Base-by-base conservation (phyloP, 2,888 invertebrate genomes). In the Papilio gigon region DNA sequence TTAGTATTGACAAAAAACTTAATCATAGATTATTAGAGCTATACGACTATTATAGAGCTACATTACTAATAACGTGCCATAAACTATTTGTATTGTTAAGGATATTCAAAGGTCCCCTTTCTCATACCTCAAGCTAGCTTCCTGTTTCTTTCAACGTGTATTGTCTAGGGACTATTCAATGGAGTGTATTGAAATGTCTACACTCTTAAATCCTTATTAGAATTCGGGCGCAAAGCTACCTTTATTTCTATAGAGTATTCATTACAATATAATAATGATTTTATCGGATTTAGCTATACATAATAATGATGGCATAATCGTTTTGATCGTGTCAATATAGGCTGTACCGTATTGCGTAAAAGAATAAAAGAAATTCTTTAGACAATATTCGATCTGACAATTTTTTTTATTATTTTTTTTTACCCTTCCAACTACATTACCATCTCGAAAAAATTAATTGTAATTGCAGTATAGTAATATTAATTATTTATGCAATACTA, bases 101-200 rank as follows among this genome's bases (percentile, higher is more conserved):
- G 27, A 35, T 17, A 33, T 37, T 66, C 20, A 37, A 66, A 66
- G 20, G 37, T 20, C 66, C 66, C 66, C 37, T 33, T 60, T 66
- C 47, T 37, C 22, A 60, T 59, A 59, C 17, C 44, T 25, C 25
- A 33, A 12, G 59, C 66, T 60, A 47, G 66, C 66, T 66, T 66
- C 66, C 66, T 59, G 66, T 66, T 66, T 60, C 66, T 66, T 66
- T 66, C 25, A 66, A 60, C 14, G 14, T 35, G 22, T 20, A 47
- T 66, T 60, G 66, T 66, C 66, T 66, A 66, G 25, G 35, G 20
- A 60, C 66, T 60, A 60, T 66, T 66, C 66, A 66, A 35, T 8
- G 37, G 60, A 14, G 27, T 59, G 47, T 66, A 60, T 66, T 60
- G 66, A 60, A 60, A 50, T 59, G 65, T 66, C 59, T 59, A 66